phyloP scores from a whole-genome alignment of 2,797 vertebrate genomes.

The Chaenodraco wilsoni region DNA sequence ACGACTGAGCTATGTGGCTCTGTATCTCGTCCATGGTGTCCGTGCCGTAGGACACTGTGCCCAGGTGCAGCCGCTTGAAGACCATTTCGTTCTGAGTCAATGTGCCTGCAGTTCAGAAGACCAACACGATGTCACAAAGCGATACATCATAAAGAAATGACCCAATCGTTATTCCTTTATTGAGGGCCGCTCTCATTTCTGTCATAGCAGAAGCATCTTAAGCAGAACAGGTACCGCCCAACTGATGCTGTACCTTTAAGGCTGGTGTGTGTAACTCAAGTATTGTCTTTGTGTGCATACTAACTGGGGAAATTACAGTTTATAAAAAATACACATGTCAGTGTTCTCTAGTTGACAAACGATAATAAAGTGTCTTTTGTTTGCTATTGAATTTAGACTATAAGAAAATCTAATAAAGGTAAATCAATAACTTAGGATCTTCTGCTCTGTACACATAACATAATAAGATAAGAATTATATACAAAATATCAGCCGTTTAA shows the following conservation, averaged over 20 bases:
- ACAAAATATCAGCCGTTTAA: too few relatives aligned
- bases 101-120: constrained; percentile 84
- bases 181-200: background rate
- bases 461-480: too few relatives aligned
- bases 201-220: background rate
- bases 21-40: constrained; percentile 99
- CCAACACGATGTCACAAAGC: background rate
- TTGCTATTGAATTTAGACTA: too few relatives aligned
- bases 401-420: too few relatives aligned
- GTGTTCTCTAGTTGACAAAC: background rate
- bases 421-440: too few relatives aligned
- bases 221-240: background rate
- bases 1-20: constrained; percentile 89
- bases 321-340: background rate
- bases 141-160: background rate
- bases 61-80: constrained; percentile 90
- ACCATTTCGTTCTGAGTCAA: constrained; percentile 99
- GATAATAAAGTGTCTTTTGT: too few relatives aligned
- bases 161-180: background rate
- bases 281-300: background rate
- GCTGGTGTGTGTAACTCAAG: background rate
- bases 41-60: constrained; percentile 90
- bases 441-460: too few relatives aligned
- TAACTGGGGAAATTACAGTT: too few relatives aligned
- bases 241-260: background rate